Conservation (phyloP, 2,797 vertebrate genomes). For the Danio jaintianensis region DNA sequence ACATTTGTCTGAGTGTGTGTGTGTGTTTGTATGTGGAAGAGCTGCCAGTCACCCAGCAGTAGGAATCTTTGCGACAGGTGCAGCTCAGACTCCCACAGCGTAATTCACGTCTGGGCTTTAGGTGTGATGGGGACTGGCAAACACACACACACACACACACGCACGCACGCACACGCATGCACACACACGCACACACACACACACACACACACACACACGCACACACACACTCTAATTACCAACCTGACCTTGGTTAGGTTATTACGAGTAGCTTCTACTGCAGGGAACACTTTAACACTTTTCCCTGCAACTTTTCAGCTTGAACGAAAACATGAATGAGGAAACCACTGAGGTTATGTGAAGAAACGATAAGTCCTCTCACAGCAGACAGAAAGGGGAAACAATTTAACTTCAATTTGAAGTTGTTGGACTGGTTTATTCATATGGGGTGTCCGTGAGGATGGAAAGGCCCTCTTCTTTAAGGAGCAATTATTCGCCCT, state of each 20-base stretch:
- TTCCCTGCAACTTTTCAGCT: constrained; percentile 37
- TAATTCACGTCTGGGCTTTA: constrained; percentile 61
- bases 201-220: constrained; percentile 32
- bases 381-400: constrained; percentile 25
- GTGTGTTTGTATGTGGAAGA: constrained; percentile 30
- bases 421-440: constrained; percentile 53
- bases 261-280: constrained; percentile 49
- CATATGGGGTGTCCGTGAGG: constrained; percentile 37
- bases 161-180: constrained; percentile 38
- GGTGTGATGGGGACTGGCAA: constrained; percentile 50
- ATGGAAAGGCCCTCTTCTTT: constrained; percentile 57
- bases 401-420: constrained; percentile 52
- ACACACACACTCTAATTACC: constrained; percentile 70
- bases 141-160: constrained; percentile 31
- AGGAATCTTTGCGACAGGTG: constrained; percentile 61
- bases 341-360: constrained; percentile 8
- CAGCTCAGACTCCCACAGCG: constrained; percentile 61
- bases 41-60: constrained; percentile 64
- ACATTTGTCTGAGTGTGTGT: constrained; percentile 5
- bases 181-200: constrained; percentile 25
- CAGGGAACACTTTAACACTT: constrained; percentile 35
- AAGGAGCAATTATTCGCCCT: constrained; percentile 64
- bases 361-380: constrained; percentile 26
- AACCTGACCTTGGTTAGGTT: constrained; percentile 75
- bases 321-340: constrained; percentile 25